phyloP scores from a whole-genome alignment of 2,113 vertebrate genomes.

The Catharus minimus region DNA sequence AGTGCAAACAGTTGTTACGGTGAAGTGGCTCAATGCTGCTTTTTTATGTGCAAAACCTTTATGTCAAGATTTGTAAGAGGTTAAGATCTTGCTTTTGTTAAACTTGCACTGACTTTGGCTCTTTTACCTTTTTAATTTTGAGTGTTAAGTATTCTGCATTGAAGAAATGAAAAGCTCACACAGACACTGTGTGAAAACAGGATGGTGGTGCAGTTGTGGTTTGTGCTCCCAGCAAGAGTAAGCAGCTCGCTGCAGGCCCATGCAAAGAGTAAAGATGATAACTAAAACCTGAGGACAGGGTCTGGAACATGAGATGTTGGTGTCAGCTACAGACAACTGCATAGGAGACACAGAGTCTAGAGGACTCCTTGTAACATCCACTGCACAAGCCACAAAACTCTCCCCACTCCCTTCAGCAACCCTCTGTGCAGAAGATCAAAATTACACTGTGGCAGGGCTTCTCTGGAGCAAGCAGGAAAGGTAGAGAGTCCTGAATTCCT shows the following conservation, averaged over 20 bases:
- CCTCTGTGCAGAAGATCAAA: neutral
- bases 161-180: neutral
- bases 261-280: constrained; percentile 10
- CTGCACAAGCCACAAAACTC: neutral
- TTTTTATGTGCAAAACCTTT: neutral
- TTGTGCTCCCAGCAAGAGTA: neutral
- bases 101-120: neutral
- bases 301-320: constrained; percentile 47
- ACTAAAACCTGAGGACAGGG: constrained; percentile 24
- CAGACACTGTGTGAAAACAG: neutral
- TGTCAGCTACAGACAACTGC: constrained; percentile 54
- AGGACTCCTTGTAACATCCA: neutral
- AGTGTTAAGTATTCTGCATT: neutral
- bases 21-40: neutral
- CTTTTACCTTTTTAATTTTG: neutral
- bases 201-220: neutral
- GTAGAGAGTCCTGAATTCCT: rapidly evolving
- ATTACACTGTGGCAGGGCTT: neutral
- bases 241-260: neutral
- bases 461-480: neutral
- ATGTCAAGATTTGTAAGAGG: neutral
- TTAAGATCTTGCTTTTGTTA: neutral
- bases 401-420: neutral
- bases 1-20: neutral
- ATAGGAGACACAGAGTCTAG: constrained; percentile 50